A percentile compares a stretch with the other conserved stretches of the same genome.
These are phyloP conservation scores for Macrophya alboannulata DNA, from an alignment of 2,888 invertebrate species.

Conservation along the genomic window DNA sequence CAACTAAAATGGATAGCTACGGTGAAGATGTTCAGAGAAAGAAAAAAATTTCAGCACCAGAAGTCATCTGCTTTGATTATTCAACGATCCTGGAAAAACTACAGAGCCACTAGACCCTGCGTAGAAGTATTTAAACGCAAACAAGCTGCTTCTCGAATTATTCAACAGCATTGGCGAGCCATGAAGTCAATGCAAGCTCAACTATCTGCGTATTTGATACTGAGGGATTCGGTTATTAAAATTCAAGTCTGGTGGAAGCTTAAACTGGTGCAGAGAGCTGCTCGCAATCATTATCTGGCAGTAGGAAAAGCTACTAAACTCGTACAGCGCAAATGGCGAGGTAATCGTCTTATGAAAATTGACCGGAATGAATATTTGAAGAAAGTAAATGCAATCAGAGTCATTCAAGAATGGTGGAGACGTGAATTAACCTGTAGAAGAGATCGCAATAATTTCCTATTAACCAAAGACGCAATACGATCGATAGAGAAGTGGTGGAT, in stretches of 20 bases:
- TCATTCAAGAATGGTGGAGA: constrained; percentile 80
- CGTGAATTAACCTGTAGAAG: constrained; percentile 76
- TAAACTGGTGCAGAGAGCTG: constrained; percentile 62
- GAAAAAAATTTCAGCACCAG: constrained; percentile 64
- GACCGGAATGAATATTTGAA: constrained; percentile 77
- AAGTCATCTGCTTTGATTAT: constrained; percentile 80
- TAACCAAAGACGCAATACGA: constrained; percentile 74
- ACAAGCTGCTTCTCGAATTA: constrained; percentile 73
- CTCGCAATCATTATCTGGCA: constrained; percentile 70
- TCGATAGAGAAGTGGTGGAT: constrained; percentile 70
- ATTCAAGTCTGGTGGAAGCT: constrained; percentile 82
- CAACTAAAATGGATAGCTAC: constrained; percentile 83
- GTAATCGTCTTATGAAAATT: constrained; percentile 74
- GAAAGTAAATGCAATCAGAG: constrained; percentile 68
- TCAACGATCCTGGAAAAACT: constrained; percentile 82
- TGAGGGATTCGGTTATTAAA: constrained; percentile 77
- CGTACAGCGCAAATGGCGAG: constrained; percentile 77
- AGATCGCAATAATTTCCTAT: constrained; percentile 76
- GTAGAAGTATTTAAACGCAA: constrained; percentile 70
- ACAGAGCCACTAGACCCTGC: constrained; percentile 68
- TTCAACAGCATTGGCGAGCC: constrained; percentile 82
- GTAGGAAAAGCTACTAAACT: constrained; percentile 72
- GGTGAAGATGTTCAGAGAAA: constrained; percentile 77
- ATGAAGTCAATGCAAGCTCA: constrained; percentile 77
- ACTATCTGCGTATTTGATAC: constrained; percentile 77